Conservation (phyloP, 1,140 invertebrate species). For the Diorhabda carinulata region DNA sequence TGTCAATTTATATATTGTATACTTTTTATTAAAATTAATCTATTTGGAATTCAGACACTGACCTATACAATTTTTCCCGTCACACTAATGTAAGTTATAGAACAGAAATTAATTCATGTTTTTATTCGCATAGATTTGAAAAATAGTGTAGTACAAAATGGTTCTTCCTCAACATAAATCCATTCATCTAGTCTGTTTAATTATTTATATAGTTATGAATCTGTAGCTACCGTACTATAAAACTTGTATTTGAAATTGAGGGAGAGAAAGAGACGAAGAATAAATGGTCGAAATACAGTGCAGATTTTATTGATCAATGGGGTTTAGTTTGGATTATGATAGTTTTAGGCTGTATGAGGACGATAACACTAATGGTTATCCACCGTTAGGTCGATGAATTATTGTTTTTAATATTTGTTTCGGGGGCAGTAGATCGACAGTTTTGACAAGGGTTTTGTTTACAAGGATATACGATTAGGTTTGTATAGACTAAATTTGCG, state of each 20-base stretch:
- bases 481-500: neutral
- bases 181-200: neutral
- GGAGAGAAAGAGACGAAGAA: neutral
- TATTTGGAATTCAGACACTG: neutral
- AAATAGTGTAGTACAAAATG: neutral
- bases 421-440: neutral
- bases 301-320: constrained; percentile 24
- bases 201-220: too few species aligned
- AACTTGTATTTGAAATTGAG: neutral
- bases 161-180: neutral
- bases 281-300: neutral
- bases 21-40: neutral
- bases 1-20: neutral
- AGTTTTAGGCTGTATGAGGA: constrained; percentile 32
- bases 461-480: neutral
- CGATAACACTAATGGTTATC: constrained; percentile 35
- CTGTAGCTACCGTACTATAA: neutral
- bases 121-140: neutral
- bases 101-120: neutral
- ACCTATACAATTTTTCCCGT: neutral
- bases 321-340: constrained; percentile 31
- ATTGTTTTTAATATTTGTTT: constrained; percentile 29
- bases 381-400: constrained; percentile 26
- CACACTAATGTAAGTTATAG: neutral
- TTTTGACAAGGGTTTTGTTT: constrained; percentile 1